Evolutionary conservation across 2,888 invertebrate species (phyloP).

Genomic region (Latrodectus elegans): DNA sequence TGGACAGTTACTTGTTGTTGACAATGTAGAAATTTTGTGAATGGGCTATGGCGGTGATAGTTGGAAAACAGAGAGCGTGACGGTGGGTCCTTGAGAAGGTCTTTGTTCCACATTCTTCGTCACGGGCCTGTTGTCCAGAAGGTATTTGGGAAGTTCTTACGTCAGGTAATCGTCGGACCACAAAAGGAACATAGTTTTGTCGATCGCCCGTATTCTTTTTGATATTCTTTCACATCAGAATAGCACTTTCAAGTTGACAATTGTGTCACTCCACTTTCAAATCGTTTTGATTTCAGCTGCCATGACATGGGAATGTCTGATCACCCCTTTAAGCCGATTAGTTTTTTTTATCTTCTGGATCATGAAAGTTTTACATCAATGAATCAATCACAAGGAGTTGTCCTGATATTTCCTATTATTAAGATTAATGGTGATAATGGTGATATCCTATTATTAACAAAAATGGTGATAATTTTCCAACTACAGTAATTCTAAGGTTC

Average conservation of each 20-base stretch:
- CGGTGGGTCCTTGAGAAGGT: conserved; percentile 62
- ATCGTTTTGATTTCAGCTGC: neutral
- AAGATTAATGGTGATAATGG: no score
- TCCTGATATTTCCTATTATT: no score
- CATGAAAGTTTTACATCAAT: no score
- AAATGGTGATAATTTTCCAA: no score
- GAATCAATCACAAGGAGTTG: no score
- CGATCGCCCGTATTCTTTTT: conserved; percentile 3
- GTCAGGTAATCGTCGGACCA: conserved; percentile 32
- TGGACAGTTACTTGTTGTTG: neutral
- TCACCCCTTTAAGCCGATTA: no score
- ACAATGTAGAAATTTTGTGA: conserved; percentile 1
- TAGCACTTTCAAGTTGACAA: conserved; percentile 15
- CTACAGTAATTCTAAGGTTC: no score
- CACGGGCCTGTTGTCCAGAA: conserved; percentile 50
- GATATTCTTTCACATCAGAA: neutral
- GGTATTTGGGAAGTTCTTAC: conserved; percentile 40
- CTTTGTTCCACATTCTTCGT: conserved; percentile 67
- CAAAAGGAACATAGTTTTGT: conserved; percentile 16
- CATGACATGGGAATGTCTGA: no score
- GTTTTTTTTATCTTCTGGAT: no score
- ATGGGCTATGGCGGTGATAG: neutral
- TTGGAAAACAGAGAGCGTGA: conserved; percentile 18
- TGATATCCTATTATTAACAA: no score
- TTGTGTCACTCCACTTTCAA: conserved; percentile 24